Evolutionary conservation across 1,140 invertebrate genomes (phyloP).

Genomic region (Drosophila nebulosa): DNA sequence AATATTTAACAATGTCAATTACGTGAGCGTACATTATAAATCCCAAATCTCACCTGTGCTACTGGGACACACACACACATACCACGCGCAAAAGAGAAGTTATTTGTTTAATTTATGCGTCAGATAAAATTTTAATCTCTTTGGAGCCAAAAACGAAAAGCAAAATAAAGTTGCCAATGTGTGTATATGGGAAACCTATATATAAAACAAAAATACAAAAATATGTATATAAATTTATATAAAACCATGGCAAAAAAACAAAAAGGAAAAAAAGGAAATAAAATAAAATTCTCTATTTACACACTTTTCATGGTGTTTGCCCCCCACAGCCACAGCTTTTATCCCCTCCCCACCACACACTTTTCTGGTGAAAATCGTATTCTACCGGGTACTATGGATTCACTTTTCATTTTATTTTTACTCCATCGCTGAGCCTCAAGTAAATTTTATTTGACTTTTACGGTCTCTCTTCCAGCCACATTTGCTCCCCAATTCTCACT

Average conservation of each 20-base stretch:
- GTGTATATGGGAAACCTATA: not conserved
- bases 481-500: constrained; percentile 14
- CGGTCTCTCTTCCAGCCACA: not conserved
- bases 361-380: constrained; percentile 17
- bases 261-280: no score
- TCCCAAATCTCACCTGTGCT: constrained; percentile 78
- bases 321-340: not conserved
- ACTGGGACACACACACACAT: constrained; percentile 27
- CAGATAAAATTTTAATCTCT: constrained; percentile 80
- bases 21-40: constrained; percentile 79
- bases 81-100: constrained; percentile 56
- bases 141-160: constrained; percentile 58
- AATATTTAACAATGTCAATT: constrained; percentile 80
- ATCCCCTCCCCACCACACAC: not conserved
- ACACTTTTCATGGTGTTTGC: constrained; percentile 59
- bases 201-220: constrained; percentile 13
- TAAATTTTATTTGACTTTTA: constrained; percentile 38
- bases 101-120: constrained; percentile 79
- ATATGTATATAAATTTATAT: constrained; percentile 9
- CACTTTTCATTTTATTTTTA: constrained; percentile 21
- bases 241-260: constrained; percentile 19
- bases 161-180: constrained; percentile 63
- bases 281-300: constrained; percentile 76
- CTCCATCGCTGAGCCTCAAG: constrained; percentile 13
- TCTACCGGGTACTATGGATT: constrained; percentile 66